Base-by-base conservation (phyloP, 2,113 vertebrate genomes). In the Nanorana parkeri region DNA sequence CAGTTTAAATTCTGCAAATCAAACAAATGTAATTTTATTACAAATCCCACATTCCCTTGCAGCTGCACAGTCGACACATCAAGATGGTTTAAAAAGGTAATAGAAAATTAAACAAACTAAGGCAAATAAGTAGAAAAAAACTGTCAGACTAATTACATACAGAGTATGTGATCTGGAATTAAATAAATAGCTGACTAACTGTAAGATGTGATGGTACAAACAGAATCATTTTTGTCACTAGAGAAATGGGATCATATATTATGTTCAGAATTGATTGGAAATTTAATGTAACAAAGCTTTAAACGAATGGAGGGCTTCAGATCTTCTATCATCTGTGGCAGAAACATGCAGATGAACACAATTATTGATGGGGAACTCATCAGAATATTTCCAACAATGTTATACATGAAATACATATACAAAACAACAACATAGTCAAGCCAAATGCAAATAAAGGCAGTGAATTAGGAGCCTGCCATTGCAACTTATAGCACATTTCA, bases 11-110 rank as follows among this genome's bases (percentile, higher is more conserved):
- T 69, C 51, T 24, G 29, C n/a, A 69, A 80, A 80, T 69, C 78
- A 80, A 80, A 80, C 66, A 79, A 58, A 69, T 41, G 36, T 80
- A 36, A 69, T 80, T 80, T 80, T 80, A 47, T 80, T 80, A 61
- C 78, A 80, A 80, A 47, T 80, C 55, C 78, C 78, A 80, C 7
- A 55, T 61, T 69, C 66, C 67, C 67, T 80, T 10, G 54, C 78
- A 61, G 78, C 78, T 80, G 66, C n/a, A 61, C 47, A 80, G 29
- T 41, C 16, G 17, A 51, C n/a, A 69, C 51, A 41, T 78, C 51
- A 78, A 68, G 77, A 55, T 4, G 21, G 19, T 54, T 61, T 80
- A 32, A 58, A 80, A 60, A 21, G 29, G 65, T 60, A 51, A 68
- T 51, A 51, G 66, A 47, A 24, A 80, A 60, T 60, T 69, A 69